Evolutionary conservation across 2,888 invertebrate genomes (phyloP).

Genomic region (Lordiphosa fenestrarum): DNA sequence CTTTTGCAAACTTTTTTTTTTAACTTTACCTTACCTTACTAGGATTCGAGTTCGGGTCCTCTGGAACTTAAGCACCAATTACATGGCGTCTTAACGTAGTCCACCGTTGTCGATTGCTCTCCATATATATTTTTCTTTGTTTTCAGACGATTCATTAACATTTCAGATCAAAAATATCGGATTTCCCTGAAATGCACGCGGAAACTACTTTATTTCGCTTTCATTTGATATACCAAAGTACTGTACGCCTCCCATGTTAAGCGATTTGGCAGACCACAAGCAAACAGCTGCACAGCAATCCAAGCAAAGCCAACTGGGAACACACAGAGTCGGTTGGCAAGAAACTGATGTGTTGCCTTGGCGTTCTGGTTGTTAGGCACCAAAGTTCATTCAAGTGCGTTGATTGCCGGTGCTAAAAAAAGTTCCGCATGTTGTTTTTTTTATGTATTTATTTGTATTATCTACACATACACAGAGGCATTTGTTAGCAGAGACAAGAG

Average conservation of each 20-base stretch:
- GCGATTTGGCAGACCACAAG: constrained; percentile 39
- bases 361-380: constrained; percentile 55
- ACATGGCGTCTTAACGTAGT: too few relatives aligned
- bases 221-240: constrained; percentile 47
- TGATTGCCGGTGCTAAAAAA: constrained; percentile 68
- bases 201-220: constrained; percentile 9
- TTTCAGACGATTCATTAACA: too few relatives aligned
- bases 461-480: constrained; percentile 36
- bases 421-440: constrained; percentile 55
- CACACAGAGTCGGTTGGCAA: constrained; percentile 10
- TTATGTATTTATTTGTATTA: constrained; percentile 55
- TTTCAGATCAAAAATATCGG: too few relatives aligned
- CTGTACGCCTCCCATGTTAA: constrained; percentile 22
- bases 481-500: constrained; percentile 11
- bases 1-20: too few relatives aligned
- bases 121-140: too few relatives aligned
- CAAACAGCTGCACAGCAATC: constrained; percentile 52
- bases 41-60: too few relatives aligned
- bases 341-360: constrained; percentile 53
- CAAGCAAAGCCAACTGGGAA: constrained; percentile 32
- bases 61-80: too few relatives aligned
- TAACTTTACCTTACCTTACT: too few relatives aligned
- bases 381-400: constrained; percentile 67
- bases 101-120: too few relatives aligned
- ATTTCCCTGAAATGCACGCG: too few relatives aligned